phyloP scores from a whole-genome alignment of 2,888 invertebrate genomes.

The Tryphoninae sp. region DNA sequence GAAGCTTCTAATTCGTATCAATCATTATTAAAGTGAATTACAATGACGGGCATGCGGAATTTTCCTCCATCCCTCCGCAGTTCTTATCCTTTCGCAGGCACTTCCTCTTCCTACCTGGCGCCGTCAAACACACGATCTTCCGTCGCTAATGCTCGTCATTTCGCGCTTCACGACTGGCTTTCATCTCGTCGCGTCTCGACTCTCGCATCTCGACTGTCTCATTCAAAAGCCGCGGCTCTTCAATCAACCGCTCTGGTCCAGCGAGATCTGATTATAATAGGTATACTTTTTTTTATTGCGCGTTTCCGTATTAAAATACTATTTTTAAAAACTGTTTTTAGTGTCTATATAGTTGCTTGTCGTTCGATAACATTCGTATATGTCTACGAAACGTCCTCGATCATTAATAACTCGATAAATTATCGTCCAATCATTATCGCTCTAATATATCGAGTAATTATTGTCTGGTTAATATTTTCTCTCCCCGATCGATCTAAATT shows the following conservation, averaged over 20 bases:
- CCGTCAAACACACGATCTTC: too few relatives aligned
- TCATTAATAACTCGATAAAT: constrained; percentile 1
- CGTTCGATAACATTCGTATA: too few relatives aligned
- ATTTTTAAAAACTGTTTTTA: too few relatives aligned
- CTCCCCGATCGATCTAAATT: constrained; percentile 2
- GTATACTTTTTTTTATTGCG: too few relatives aligned
- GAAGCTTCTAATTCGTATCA: constrained; percentile 69
- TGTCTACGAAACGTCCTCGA: too few relatives aligned
- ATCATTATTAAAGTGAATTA: constrained; percentile 68
- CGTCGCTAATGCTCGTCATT: constrained; percentile 16
- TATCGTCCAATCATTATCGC: background rate
- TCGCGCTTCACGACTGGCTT: constrained; percentile 30
- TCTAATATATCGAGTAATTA: background rate
- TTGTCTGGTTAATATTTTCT: background rate
- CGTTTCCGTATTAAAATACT: too few relatives aligned
- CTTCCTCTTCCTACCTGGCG: too few relatives aligned
- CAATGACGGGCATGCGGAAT: constrained; percentile 48
- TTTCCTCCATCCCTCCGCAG: constrained; percentile 29
- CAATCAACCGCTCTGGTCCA: constrained; percentile 31
- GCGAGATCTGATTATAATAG: background rate
- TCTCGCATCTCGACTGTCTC: constrained; percentile 11
- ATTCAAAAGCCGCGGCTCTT: constrained; percentile 37
- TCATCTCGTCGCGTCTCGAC: background rate
- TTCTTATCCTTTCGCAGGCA: constrained; percentile 1
- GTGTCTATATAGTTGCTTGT: too few relatives aligned